Evolutionary conservation across 1,140 invertebrate species (phyloP).

Genomic region (Telenomus remus): DNA sequence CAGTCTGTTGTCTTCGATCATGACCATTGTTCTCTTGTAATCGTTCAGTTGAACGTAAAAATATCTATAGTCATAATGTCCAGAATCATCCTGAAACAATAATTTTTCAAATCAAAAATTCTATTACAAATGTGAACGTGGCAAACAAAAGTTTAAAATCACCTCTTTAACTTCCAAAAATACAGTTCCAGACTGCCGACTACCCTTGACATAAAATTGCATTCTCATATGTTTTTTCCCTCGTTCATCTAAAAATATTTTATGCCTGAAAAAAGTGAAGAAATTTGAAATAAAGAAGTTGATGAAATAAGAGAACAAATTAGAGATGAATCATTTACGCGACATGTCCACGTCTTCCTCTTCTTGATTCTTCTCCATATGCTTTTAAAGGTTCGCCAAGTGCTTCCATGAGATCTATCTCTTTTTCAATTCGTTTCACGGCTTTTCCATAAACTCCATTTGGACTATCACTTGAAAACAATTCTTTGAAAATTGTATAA

Average conservation of each 20-base stretch:
- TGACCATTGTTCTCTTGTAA: conserved; percentile 82
- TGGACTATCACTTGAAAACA: conserved; percentile 90
- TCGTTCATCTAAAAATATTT: conserved; percentile 80
- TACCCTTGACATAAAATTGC: conserved; percentile 92
- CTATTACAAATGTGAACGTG: no score
- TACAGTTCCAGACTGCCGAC: conserved; percentile 85
- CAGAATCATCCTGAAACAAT: conserved; percentile 82
- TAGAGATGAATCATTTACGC: conserved; percentile 70
- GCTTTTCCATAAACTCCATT: conserved; percentile 89
- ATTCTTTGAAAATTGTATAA: conserved; percentile 87
- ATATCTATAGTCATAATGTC: conserved; percentile 88
- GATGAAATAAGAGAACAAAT: not conserved
- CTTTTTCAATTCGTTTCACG: conserved; percentile 82
- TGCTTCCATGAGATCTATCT: conserved; percentile 83
- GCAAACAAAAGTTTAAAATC: conserved; percentile 47
- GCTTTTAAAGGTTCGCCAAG: conserved; percentile 91
- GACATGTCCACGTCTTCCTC: conserved; percentile 79
- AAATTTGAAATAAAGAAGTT: not conserved
- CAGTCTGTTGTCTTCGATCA: conserved; percentile 83
- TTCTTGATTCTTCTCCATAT: conserved; percentile 87
- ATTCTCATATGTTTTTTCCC: conserved; percentile 88
- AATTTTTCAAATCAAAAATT: conserved; percentile 1
- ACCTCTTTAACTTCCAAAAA: conserved; percentile 91
- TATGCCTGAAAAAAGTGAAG: conserved; percentile 77
- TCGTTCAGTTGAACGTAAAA: conserved; percentile 89